Evolutionary conservation across 2,888 invertebrate species (phyloP), one percentile per base, ranked within the genome.

Genomic region (Nomada ruficornis): DNA sequence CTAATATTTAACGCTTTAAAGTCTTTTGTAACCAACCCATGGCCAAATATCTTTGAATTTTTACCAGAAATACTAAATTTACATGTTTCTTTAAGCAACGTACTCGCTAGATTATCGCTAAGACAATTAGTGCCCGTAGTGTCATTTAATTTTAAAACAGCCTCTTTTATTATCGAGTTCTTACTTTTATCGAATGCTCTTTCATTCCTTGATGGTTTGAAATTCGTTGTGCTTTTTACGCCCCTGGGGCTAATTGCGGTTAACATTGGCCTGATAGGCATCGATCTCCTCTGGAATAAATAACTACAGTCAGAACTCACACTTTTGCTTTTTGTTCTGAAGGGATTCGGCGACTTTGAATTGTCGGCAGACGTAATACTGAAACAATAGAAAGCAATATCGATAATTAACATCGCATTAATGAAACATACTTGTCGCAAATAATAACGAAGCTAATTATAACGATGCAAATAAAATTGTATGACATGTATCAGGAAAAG

Each of bases 111-210:
- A 57, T 87, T 89, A 80, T 93, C 92, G 80, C 89, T 90, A 60
- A 89, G 82, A 79, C 88, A 82, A 63, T 89, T 84, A 26, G 89
- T 83, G 65, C 88, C 87, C 4, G 88, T 82, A 64, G 88, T 82
- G 62, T 84, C 89, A 57, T 90, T 90, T 54, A 93, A 86, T 60
- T 92, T 93, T 60, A 94, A 83, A 57, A 94, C 91, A 29, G 94
- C 93, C 70, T 93, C 93, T 59, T 91, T 90, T 44, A 94, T 91
- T 76, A 94, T 91, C 3, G 90, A 88, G 78, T 90, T 92, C 20
- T 88, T 91, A 3, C 85, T 87, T 68, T 89, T 91, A 44, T 92
- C 91, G 1, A 89, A 80, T 57, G 83, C 82, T 88, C 86, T 92
- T 69, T 93, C 92, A 79, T 88, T 88, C 67, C 89, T 92, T 44